Percentiles rank a stretch among this genome's conserved stretches.
These are phyloP conservation scores for Scaptomyza flava DNA, from an alignment of 2,888 invertebrate genomes.

Conservation along the genomic window DNA sequence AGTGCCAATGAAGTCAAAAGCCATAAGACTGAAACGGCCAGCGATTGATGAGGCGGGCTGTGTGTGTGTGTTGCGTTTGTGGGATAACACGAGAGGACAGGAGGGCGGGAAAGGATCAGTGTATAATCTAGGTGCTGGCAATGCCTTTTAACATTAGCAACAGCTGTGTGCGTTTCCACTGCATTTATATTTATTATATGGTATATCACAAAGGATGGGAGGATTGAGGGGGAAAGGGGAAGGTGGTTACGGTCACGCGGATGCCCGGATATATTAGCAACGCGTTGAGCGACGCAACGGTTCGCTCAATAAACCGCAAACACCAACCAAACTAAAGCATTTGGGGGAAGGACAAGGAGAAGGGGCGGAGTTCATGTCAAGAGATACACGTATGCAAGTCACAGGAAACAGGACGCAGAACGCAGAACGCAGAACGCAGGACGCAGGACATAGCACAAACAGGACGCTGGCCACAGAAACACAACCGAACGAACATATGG, in stretches of 20 bases:
- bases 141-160: conserved; percentile 70
- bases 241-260: conserved; percentile 55
- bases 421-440: conserved; percentile 11
- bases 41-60: conserved; percentile 66
- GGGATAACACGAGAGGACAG: conserved; percentile 2
- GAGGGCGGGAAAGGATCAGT: conserved; percentile 27
- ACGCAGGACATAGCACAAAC: conserved; percentile 17
- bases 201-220: not conserved
- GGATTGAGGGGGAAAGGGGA: not conserved
- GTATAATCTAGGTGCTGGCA: conserved; percentile 49
- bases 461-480: conserved; percentile 30
- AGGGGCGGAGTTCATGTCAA: conserved; percentile 27
- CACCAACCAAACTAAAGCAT: conserved; percentile 27
- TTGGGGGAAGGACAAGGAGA: not conserved
- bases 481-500: conserved; percentile 55
- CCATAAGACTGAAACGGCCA: conserved; percentile 68
- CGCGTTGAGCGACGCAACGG: conserved; percentile 51
- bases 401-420: conserved; percentile 36
- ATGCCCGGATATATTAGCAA: conserved; percentile 74
- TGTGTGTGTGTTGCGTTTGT: not conserved
- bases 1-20: conserved; percentile 79
- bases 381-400: conserved; percentile 51
- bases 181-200: conserved; percentile 74
- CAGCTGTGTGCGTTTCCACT: conserved; percentile 73
- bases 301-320: conserved; percentile 71